Base-by-base conservation (phyloP, 1,140 invertebrate species). In the Drosophila carrolli region DNA sequence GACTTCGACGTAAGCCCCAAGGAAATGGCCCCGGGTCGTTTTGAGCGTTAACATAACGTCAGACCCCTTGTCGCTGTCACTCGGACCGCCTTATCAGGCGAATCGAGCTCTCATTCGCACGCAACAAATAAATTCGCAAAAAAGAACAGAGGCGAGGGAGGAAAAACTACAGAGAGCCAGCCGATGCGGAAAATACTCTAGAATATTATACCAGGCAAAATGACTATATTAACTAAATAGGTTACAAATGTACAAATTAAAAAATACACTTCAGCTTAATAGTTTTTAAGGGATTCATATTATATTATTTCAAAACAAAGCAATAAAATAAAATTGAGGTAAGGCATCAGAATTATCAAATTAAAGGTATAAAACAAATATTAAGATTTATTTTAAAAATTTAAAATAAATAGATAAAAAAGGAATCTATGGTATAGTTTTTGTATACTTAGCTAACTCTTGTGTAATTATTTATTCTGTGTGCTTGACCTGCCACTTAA, bases 91-190 rank as follows among this genome's bases (percentile, higher is more conserved):
- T 86, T 86, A 86, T 86, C 83, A 86, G 81, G 62, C 83, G 71
- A 79, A 79, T 79, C 79, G 84, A 86, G 83, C 83, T 59, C 79
- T 82, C 71, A 88, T 83, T 88, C 83, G 75, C 83, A 88, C 83
- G 83, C 83, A 86, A 72, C 83, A 73, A 86, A 86, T 76, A 76
- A 76, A 81, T 82, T 82, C 43, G 51, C 55, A 44, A 60, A 71
- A 62, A 54, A 54, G 40, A 38, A 63, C 29, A 27, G 9, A n/a
- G 8, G 27, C 4, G 23, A 29, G n/a, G 4, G 4, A 38, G 27
- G 16, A 16, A 46, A 32, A 41, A 8, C 13, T 14, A n/a, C 8
- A 13, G 3, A 55, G 32, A 27, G 16, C 10, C 8, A 72, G 27
- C 35, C 59, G 61, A 41, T 65, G 29, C 9, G 16, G 4, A 35